Evolutionary conservation across 92 coral and sea anemone species (phyloP), one percentile per base, ranked within the genome.

Genomic region (Zoanthus gigantus): DNA sequence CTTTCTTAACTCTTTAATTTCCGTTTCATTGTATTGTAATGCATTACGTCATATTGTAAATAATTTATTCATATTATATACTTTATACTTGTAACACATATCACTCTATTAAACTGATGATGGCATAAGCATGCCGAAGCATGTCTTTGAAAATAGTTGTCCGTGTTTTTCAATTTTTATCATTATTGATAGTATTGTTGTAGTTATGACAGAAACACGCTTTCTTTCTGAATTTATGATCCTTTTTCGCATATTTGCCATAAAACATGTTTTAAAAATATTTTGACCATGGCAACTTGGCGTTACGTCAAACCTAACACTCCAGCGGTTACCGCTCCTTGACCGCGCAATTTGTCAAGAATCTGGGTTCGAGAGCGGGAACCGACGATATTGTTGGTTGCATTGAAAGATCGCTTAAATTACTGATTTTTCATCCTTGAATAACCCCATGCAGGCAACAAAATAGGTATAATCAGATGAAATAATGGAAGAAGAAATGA

Each of bases 391-490:
- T 9, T 48, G 83, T 79, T 79, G 54, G 83, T 53, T 23, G 23
- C 23, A 23, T 23, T 54, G 12, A 37, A 79, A 37, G 83, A 78
- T 78, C 72, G 72, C 44, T 17, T 0, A 44, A 78, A 14, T 78
- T 78, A 29, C 83, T 28, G 72, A 10, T 79, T 37, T 79, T 79
- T 79, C 50, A 50, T 79, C 72, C 60, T 79, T 57, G 56, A 58
- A 81, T 63, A 45, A 46, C 45, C 73, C 42, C 58, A 65, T 54
- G 71, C 61, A 13, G 28, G 50, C 85, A 81, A 67, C 42, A 65
- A 13, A 63, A 30, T 77, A 29, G 48, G 16, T 54, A 77, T 66
- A 11, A 31, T 67, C 74, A 66, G 66, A 18, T 60, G 66, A 15
- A 66, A 71, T 71, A 66, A 81, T 81, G 45, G n/a, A 67, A 47